phyloP scores from a whole-genome alignment of 2,797 vertebrate genomes.

The Malacoraja senta region DNA sequence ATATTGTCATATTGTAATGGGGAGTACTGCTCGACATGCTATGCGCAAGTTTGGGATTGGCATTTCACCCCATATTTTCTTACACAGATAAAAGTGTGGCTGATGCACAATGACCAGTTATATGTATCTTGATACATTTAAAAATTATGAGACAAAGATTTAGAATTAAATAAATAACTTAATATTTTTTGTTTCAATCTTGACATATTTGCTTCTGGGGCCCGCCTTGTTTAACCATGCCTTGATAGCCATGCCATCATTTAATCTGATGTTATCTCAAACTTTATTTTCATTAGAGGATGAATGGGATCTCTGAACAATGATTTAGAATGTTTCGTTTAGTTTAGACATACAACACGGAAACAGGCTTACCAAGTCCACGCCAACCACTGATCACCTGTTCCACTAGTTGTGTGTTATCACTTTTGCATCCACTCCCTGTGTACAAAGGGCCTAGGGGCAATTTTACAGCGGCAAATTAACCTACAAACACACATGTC shows the following conservation, averaged over 20 bases:
- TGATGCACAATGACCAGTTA: not conserved
- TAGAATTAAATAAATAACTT: not conserved
- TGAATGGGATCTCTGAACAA: not conserved
- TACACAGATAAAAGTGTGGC: not conserved
- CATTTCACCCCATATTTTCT: not conserved
- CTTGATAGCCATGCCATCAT: not conserved
- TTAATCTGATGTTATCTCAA: not conserved
- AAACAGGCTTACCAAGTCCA: too few relatives aligned
- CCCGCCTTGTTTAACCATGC: not conserved
- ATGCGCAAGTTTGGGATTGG: not conserved
- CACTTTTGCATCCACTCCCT: too few relatives aligned
- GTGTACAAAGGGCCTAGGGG: too few relatives aligned
- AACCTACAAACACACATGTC: too few relatives aligned
- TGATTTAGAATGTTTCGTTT: not conserved
- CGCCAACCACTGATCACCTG: too few relatives aligned
- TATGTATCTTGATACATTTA: not conserved
- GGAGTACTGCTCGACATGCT: too few relatives aligned
- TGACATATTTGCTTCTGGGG: not conserved
- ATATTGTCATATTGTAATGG: not conserved
- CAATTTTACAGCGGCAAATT: too few relatives aligned
- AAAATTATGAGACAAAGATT: not conserved
- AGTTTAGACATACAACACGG: too few relatives aligned
- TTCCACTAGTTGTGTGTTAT: too few relatives aligned
- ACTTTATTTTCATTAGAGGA: not conserved
- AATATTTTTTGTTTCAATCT: not conserved